Evolutionary conservation across 2,797 vertebrate genomes (phyloP), one percentile per base, ranked within the genome.

Genomic region (Argyrosomus regius): DNA sequence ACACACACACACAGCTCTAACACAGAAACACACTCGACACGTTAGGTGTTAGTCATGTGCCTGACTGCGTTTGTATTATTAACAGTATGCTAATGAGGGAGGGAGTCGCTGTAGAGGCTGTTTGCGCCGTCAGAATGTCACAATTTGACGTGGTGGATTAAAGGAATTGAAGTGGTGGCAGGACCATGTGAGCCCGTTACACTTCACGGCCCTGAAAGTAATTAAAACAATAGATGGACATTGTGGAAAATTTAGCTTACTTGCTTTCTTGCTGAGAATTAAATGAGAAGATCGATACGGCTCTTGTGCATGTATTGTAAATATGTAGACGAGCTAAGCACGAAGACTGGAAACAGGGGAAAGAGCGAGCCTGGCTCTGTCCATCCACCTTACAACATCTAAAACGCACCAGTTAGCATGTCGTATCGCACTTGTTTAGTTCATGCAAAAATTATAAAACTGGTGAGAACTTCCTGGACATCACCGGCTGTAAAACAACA

Each of bases 1-100:
- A 59, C 28, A 54, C 62, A 50, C 41, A 82, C 72, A 65, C 59
- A 77, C 56, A 63, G 57, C 71, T 46, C 1, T 4, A 41, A 60
- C 60, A 66, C 77, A 62, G 41, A 71, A 26, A 83, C 78, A 81
- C 77, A 77, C 72, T 71, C 22, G 31, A 90, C 83, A 85, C 88
- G 28, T 72, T 3, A 76, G 69, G 77, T 87, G 89, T 89, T 87
- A 78, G 77, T 84, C 82, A 83, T 82, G 81, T 87, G 87, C 58
- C 72, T 41, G 50, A 2, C 67, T 78, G 75, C 17, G 48, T 72
- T 81, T 85, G 82, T 82, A 75, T 88, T 88, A 85, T 87, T 85
- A 85, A 88, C 77, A 53, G 69, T 50, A 79, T 84, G 76, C 63
- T 82, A 75, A 82, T 87, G 73, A 75, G 61, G 86, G 58, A 41